Base-by-base conservation (phyloP, 2,113 vertebrate species). In the Oncorhynchus mykiss region DNA sequence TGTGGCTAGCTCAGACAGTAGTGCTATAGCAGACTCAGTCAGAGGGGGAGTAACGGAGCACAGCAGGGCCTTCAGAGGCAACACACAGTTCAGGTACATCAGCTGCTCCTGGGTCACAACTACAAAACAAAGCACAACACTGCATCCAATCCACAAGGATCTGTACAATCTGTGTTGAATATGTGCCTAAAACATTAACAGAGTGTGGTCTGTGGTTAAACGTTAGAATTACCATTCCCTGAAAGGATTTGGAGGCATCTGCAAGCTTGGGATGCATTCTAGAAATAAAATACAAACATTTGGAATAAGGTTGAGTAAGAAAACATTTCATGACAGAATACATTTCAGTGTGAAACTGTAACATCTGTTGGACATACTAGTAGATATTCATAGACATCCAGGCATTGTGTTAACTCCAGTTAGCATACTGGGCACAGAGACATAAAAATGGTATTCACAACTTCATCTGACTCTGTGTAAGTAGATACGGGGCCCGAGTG, bases 241-340 rank as follows among this genome's bases (percentile, higher is more conserved):
- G 91, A 91, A 74, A 96, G 88, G 75, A 89, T 93, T 75, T 90
- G 86, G 62, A 96, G 88, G 82, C 94, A 95, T 89, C 90, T 86
- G 80, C 93, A 95, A 1, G 94, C 93, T 85, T 95, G 93, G 76
- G 90, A 91, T 80, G 93, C 93, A 86, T 95, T 92, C 94, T 96
- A 88, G 51, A 87, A 81, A 72, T 31, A 16, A 7, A 77, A 71
- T 9, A 45, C 9, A 45, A 2, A 73, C 29, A 45, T 45, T 45
- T 45, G 39, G 9, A 2, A 9, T 3, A 9, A 45, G 39, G 9
- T 45, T 45, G 9, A 45, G 39, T 12, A 45, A 12, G 39, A 45
- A 45, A 45, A 12, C 9, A 45, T 12, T 45, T 11, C 39, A 45
- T 34, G 34, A 34, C 14, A 51, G 49, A 51, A 51, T 51, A 51